phyloP scores from a whole-genome alignment of 1,140 invertebrate species.

The Oscheius sp. region DNA sequence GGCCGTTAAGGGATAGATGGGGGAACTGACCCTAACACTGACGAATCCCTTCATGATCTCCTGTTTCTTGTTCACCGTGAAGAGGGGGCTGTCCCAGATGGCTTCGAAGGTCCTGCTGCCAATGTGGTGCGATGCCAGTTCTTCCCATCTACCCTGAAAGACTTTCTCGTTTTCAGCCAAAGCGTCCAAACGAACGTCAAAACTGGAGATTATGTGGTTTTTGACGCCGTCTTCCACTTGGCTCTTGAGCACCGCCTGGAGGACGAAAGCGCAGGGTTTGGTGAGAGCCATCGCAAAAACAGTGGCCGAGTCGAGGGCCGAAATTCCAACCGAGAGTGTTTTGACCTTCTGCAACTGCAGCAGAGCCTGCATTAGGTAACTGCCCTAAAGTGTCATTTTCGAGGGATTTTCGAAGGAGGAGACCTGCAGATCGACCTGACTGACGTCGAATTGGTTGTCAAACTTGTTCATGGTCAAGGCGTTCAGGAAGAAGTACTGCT shows the following conservation, averaged over 20 bases:
- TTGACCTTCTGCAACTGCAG: constrained; percentile 12
- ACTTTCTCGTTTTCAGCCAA: not conserved
- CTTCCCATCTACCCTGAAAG: constrained; percentile 27
- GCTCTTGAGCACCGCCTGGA: constrained; percentile 21
- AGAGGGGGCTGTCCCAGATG: constrained; percentile 11
- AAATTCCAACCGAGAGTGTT: not conserved
- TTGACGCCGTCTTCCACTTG: constrained; percentile 23
- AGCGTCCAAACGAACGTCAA: constrained; percentile 24
- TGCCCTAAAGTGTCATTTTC: constrained; percentile 14
- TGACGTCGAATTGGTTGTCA: constrained; percentile 5
- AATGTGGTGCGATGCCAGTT: constrained; percentile 9
- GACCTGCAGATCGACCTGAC: constrained; percentile 7
- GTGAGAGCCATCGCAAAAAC: constrained; percentile 2
- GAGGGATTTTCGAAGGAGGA: not conserved
- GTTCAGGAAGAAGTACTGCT: constrained; percentile 17
- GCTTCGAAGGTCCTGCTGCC: constrained; percentile 22
- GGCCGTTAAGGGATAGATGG: not conserved
- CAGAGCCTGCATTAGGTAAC: constrained; percentile 12
- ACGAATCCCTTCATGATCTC: constrained; percentile 27
- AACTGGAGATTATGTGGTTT: constrained; percentile 21
- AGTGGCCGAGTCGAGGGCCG: not conserved
- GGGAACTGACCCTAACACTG: constrained; percentile 4
- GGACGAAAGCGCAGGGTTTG: not conserved
- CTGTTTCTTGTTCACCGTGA: constrained; percentile 17
- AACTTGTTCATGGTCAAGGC: constrained; percentile 10